Evolutionary conservation across 37 sponge, comb jelly and placozoan species (phyloP), one percentile per base, ranked within the genome.

Genomic region (Geodia barretti): DNA sequence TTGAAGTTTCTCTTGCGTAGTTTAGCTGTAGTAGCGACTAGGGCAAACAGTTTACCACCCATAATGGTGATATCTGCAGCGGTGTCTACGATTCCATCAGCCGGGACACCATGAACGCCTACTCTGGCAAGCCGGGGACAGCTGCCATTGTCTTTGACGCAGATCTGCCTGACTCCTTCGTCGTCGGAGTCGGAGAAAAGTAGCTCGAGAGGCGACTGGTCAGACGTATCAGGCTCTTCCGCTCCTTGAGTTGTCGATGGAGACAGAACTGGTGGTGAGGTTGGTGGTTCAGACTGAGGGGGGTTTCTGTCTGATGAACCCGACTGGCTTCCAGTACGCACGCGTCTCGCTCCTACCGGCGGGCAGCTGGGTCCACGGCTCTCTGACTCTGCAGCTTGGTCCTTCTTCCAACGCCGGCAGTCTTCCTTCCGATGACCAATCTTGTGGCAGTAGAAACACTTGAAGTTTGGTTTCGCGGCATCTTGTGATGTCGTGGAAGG

Each of bases 21-120:
- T 25, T 43, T 74, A 7, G 88, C 88, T 30, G 70, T 76, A 11
- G 82, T 29, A 8, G 88, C 88, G 20, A 87, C 83, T 59, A 43
- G 59, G 77, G 80, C 74, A 61, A 87, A 81, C 26, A 87, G 70
- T 1, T 67, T 39, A 1, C 79, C 74, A 28, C 84, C 84, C 68
- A 89, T 89, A 23, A 89, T 83, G 4, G 78, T 83, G 34, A 88
- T 77, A 68, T 88, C 84, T 4, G 83, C 78, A 23, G 82, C 88
- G 14, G 70, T 88, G 42, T 88, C 83, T 2, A 82, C 68, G 25
- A 87, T 71, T 7, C 87, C 87, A n/a, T 11, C 19, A 21, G 75
- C 80, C 21, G 81, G 75, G 5, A 80, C 80, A n/a, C 80, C 87
- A 62, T 73, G 75, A 1, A 87, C 23, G 1, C 21, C 40, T 3